phyloP scores from a whole-genome alignment of 2,888 invertebrate genomes.

The Dicyrtoma fusca region DNA sequence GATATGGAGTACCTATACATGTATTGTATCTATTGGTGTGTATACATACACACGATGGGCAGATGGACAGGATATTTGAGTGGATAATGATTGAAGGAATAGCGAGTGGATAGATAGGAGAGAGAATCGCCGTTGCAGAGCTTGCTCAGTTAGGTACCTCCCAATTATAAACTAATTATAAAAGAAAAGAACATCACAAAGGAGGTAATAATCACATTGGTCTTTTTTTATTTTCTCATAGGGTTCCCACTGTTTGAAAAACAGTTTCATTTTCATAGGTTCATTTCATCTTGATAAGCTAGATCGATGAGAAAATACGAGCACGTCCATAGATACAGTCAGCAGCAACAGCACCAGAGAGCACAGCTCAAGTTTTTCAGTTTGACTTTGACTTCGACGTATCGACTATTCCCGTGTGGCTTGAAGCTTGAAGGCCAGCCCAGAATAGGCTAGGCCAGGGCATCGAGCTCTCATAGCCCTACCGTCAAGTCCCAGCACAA shows the following conservation, averaged over 20 bases:
- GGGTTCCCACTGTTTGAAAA: conserved; percentile 40
- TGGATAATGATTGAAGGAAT: background rate
- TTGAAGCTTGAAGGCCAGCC: background rate
- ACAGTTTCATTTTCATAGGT: conserved; percentile 37
- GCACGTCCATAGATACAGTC: background rate
- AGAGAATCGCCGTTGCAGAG: background rate
- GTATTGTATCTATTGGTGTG: background rate
- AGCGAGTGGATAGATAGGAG: background rate
- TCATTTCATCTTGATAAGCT: conserved; percentile 30
- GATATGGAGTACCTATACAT: too few species aligned
- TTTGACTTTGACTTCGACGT: too few species aligned
- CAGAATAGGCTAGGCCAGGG: too few species aligned
- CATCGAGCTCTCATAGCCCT: too few species aligned
- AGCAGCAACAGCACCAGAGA: background rate
- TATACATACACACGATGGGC: too few species aligned
- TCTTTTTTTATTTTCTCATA: conserved; percentile 37
- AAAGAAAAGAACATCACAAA: conserved; percentile 35
- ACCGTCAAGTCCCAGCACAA: too few species aligned
- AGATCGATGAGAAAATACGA: background rate
- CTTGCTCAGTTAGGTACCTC: conserved; percentile 16
- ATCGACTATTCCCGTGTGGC: too few species aligned
- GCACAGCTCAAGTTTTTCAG: background rate
- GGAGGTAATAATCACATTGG: conserved; percentile 33
- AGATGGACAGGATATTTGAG: background rate
- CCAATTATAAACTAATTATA: conserved; percentile 41